Conservation (phyloP, 2,797 vertebrate species). For the Dicrostonyx torquatus region DNA sequence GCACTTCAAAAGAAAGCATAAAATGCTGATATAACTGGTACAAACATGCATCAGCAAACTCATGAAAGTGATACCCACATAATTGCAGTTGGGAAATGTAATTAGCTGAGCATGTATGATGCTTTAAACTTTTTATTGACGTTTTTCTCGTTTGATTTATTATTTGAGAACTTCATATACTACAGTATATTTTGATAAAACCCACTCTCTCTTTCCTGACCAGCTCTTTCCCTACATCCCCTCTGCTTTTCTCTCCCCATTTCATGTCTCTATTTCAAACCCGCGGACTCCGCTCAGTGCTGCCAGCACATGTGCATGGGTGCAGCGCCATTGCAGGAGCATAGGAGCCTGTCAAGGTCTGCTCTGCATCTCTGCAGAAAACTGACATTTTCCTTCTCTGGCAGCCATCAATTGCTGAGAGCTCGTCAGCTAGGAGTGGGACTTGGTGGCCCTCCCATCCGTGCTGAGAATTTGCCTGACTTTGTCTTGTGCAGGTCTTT, state of each 20-base stretch:
- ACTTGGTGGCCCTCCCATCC: no score
- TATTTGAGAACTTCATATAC: background rate
- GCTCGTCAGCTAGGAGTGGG: background rate
- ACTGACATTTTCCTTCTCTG: background rate
- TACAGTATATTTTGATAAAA: background rate
- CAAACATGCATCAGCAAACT: background rate
- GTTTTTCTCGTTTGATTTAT: background rate
- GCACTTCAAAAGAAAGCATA: conserved; percentile 14
- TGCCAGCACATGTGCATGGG: background rate
- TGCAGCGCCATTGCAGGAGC: background rate
- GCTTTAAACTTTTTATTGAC: background rate
- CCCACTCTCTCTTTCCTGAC: background rate
- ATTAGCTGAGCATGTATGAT: background rate
- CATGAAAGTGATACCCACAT: background rate
- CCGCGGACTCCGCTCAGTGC: no score
- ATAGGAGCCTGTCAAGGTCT: no score
- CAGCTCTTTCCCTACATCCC: background rate
- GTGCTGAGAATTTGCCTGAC: background rate
- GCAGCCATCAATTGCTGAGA: background rate
- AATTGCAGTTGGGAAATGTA: conserved; percentile 12
- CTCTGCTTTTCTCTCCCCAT: background rate
- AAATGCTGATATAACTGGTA: background rate
- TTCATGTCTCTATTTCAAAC: background rate
- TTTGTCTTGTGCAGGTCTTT: background rate
- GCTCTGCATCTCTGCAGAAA: background rate